Conservation (phyloP, 2,888 invertebrate species). For the Lomographa bimaculata region DNA sequence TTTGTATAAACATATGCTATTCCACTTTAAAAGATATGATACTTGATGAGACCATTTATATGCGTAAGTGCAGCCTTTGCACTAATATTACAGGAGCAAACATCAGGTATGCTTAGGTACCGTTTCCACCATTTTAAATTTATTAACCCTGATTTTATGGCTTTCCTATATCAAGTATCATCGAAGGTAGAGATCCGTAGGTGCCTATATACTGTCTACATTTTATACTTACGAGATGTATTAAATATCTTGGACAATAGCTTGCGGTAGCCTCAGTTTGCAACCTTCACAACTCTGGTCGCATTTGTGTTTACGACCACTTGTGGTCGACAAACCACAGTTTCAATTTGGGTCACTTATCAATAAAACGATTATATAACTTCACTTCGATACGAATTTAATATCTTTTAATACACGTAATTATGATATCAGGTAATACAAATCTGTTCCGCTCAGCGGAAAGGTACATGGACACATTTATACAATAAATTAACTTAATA, state of each 20-base stretch:
- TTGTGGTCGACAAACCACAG: conserved; percentile 19
- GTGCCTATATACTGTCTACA: too few species aligned
- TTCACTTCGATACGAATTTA: conserved; percentile 70
- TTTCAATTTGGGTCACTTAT: conserved; percentile 13
- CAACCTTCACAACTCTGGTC: conserved; percentile 11
- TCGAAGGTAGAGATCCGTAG: background rate
- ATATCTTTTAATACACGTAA: conserved; percentile 47
- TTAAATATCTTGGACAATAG: too few species aligned
- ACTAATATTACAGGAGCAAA: too few species aligned
- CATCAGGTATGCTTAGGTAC: too few species aligned
- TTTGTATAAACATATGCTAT: too few species aligned
- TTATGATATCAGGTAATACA: conserved; percentile 75
- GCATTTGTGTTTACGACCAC: conserved; percentile 5
- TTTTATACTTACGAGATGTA: too few species aligned
- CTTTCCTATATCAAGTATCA: too few species aligned
- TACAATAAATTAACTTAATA: conserved; percentile 78
- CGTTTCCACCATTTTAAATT: too few species aligned
- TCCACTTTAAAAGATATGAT: too few species aligned
- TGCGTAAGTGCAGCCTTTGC: too few species aligned
- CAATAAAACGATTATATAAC: conserved; percentile 50
- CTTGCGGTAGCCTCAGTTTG: background rate
- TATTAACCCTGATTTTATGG: too few species aligned
- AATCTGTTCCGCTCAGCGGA: conserved; percentile 77
- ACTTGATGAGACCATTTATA: too few species aligned
- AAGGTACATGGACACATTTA: conserved; percentile 77